Conservation (phyloP, 2,113 vertebrate species). For the Oostethus manadensis region DNA sequence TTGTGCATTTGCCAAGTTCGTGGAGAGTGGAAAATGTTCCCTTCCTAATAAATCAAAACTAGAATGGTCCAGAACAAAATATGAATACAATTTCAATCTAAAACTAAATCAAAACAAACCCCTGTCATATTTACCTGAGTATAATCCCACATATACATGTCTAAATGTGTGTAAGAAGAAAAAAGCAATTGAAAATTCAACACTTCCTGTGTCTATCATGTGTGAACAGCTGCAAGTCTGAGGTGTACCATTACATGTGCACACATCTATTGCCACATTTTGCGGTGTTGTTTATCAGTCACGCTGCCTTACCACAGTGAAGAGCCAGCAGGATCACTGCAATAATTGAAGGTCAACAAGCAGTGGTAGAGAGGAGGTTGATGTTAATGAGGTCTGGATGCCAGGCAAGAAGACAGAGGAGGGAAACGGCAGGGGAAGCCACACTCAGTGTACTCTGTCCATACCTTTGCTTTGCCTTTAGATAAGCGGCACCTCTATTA, state of each 20-base stretch:
- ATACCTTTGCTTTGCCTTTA: slow-evolving; percentile 16
- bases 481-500: slow-evolving; percentile 9
- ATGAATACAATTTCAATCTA: too few species aligned
- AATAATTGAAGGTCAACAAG: slow-evolving; percentile 77
- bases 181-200: slow-evolving; percentile 1
- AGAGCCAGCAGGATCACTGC: slow-evolving; percentile 69
- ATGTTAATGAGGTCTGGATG: slow-evolving; percentile 67
- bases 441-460: slow-evolving; percentile 14
- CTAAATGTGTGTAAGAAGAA: neutral
- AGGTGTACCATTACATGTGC: slow-evolving; percentile 1
- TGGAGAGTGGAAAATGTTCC: too few species aligned
- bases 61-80: too few species aligned
- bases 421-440: slow-evolving; percentile 43
- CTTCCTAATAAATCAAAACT: too few species aligned
- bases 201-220: neutral
- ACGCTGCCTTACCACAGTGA: slow-evolving; percentile 54
- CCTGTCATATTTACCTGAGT: neutral
- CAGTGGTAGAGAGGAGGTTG: slow-evolving; percentile 48
- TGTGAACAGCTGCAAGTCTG: slow-evolving; percentile 1
- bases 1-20: too few species aligned
- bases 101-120: too few species aligned
- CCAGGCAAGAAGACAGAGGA: slow-evolving; percentile 46
- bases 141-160: neutral
- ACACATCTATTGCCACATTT: slow-evolving; percentile 16
- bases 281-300: slow-evolving; percentile 44